Percentiles rank a stretch among this genome's conserved stretches.
These are phyloP conservation scores for Laupala kohalensis DNA, from an alignment of 1,140 invertebrate species.

Conservation along the genomic window DNA sequence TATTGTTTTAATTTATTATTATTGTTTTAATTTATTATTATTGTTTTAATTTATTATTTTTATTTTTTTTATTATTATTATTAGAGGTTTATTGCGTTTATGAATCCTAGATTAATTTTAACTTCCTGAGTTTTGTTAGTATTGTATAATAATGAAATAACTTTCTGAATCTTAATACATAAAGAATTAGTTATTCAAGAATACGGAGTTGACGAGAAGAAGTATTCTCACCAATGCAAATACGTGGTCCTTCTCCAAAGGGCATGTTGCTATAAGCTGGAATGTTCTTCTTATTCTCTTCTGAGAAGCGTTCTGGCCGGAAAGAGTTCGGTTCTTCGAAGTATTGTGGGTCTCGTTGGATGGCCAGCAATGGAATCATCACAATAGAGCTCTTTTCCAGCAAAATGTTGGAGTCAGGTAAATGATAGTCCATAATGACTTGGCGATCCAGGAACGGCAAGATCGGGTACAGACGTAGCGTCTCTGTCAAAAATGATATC, in stretches of 20 bases:
- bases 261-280: neutral
- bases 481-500: constrained; percentile 25
- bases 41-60: no score
- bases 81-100: no score
- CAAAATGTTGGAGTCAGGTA: constrained; percentile 12
- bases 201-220: no score
- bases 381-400: constrained; percentile 23
- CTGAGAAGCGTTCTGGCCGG: neutral
- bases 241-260: neutral
- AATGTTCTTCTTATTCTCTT: neutral
- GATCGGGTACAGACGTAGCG: constrained; percentile 38
- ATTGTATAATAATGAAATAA: no score
- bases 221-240: constrained; percentile 1
- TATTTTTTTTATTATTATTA: no score
- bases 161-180: no score
- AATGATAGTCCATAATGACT: constrained; percentile 26
- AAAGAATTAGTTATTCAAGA: no score
- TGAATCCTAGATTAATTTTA: no score
- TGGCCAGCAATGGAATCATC: neutral
- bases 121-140: no score
- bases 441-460: constrained; percentile 38
- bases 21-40: no score
- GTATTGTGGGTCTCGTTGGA: neutral
- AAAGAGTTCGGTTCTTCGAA: neutral
- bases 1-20: no score